Percentiles rank a stretch among this genome's conserved stretches.
phyloP scores from a whole-genome alignment of 2,888 invertebrate species.

The Lepetodrilus schrolli region DNA sequence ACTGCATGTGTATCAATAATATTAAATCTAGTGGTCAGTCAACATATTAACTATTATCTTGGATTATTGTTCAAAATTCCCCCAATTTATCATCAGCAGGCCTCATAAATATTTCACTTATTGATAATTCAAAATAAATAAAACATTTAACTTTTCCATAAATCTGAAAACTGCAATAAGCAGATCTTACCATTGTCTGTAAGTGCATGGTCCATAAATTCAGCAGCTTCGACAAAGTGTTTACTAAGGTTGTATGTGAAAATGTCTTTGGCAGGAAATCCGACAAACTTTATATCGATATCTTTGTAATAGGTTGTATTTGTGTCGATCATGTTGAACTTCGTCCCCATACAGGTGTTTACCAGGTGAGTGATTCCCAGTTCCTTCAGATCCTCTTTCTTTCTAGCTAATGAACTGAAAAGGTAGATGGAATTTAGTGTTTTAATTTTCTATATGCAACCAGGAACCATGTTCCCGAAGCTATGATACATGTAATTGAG shows the following conservation, averaged over 20 bases:
- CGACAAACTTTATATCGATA: constrained; percentile 84
- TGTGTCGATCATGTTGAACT: constrained; percentile 84
- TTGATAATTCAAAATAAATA: too few relatives aligned
- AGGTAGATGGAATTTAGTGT: not conserved
- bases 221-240: constrained; percentile 86
- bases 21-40: too few relatives aligned
- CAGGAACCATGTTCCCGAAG: too few relatives aligned
- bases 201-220: constrained; percentile 85
- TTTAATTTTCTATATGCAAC: too few relatives aligned
- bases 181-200: constrained; percentile 58
- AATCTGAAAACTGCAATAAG: too few relatives aligned
- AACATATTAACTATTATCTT: too few relatives aligned
- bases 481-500: too few relatives aligned
- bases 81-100: too few relatives aligned
- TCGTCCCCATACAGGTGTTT: constrained; percentile 87
- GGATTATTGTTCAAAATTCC: too few relatives aligned
- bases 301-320: constrained; percentile 84
- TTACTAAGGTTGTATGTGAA: constrained; percentile 86
- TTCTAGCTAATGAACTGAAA: constrained; percentile 84
- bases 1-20: too few relatives aligned
- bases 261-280: constrained; percentile 86
- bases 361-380: constrained; percentile 89
- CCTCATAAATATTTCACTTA: too few relatives aligned
- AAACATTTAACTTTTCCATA: too few relatives aligned
- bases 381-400: constrained; percentile 83